Percentiles rank a stretch among this genome's conserved stretches.
These are phyloP conservation scores for Danionella dracula DNA, from an alignment of 2,797 vertebrate genomes.

Conservation along the genomic window DNA sequence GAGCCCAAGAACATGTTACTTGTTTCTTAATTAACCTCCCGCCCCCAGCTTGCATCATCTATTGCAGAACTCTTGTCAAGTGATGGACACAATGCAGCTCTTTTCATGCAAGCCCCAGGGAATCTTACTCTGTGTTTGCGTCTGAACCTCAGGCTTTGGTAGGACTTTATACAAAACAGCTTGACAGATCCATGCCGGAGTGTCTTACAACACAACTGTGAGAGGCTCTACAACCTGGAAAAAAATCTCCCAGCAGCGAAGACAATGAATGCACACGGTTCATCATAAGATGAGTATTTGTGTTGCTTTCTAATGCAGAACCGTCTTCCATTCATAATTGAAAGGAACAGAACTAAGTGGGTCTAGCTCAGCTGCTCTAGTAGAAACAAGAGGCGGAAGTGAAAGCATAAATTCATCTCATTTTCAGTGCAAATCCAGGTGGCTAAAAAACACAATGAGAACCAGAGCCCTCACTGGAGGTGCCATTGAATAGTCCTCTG, in stretches of 20 bases:
- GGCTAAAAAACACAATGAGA: conserved; percentile 47
- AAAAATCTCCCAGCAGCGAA: background rate
- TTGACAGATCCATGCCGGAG: conserved; percentile 13
- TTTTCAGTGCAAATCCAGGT: conserved; percentile 49
- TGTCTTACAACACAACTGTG: background rate
- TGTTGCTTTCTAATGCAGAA: background rate
- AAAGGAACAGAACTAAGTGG: conserved; percentile 8
- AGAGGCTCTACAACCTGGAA: background rate
- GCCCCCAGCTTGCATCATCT: conserved; percentile 3
- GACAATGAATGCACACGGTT: conserved; percentile 6
- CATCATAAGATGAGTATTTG: background rate
- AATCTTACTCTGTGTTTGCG: conserved; percentile 2
- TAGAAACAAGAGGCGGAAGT: conserved; percentile 35
- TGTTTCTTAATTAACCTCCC: conserved; percentile 39
- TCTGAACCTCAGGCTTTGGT: conserved; percentile 9
- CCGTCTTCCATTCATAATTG: background rate
- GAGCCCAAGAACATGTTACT: conserved; percentile 27
- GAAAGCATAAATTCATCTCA: conserved; percentile 47
- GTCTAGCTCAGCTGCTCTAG: conserved; percentile 34
- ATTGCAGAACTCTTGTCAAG: conserved; percentile 23
- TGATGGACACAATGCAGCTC: conserved; percentile 35
- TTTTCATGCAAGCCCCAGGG: conserved; percentile 20
- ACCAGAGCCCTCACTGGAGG: conserved; percentile 29
- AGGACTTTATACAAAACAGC: conserved; percentile 9
- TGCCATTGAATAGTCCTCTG: conserved; percentile 23